Evolutionary conservation across 2,888 invertebrate species (phyloP), one percentile per base, ranked within the genome.

Genomic region (Ryuthela nishihirai): DNA sequence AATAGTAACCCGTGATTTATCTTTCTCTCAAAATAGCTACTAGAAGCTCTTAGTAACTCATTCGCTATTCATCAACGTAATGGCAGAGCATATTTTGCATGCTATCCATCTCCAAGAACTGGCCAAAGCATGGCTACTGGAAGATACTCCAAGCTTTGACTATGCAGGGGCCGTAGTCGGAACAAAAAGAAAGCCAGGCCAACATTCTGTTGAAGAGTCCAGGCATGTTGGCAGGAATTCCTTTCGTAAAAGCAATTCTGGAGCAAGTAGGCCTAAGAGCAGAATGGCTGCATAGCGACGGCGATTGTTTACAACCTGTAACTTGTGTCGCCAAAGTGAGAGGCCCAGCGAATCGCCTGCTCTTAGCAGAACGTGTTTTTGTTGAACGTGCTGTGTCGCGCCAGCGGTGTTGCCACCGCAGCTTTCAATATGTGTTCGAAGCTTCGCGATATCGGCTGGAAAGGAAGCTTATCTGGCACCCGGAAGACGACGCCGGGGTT

Each of bases 401-500:
- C 73, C 2, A 74, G 74, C 66, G 76, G 77, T 6, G 70, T 76
- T 10, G 75, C 76, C 3, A 73, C 75, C 0, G 61, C 66, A 25
- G 71, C 72, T 17, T 32, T 49, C 7, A 36, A 32, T 12, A 29
- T 62, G 20, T 18, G 24, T 12, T 12, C 12, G 1, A 12, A 17
- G 10, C 18, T 66, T 4, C 26, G 66, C 20, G 55, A 59, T 6
- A 54, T 54, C 10, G 67, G 65, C 1, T 76, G 76, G 76, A 67
- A 66, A 18, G 76, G 76, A 1, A 68, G 71, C 49, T 54, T 76
- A 5, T 74, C 75, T 5, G 76, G 75, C 4, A 76, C 76, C 1
- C 65, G 77, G 10, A 76, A 76, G 64, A 76, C 76, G 0, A 77
- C 77, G 0, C 77, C 77, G 6, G 76, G 76, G 0, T 77, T 77